Percentiles rank a stretch among this genome's conserved stretches.
Conservation (phyloP, 1,140 invertebrate species). For the Pseudomyrmex sp. region DNA sequence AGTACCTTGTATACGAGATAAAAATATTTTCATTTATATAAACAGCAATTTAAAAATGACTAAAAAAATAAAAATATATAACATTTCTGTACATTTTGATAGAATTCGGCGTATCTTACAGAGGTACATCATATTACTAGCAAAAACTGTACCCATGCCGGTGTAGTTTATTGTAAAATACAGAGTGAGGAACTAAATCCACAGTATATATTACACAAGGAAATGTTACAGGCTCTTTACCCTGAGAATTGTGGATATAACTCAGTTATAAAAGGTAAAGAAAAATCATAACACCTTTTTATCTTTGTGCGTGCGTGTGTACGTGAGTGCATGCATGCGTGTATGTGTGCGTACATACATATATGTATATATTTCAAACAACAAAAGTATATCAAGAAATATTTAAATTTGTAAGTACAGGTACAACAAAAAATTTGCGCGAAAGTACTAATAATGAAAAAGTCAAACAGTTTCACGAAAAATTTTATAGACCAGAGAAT, state of each 20-base stretch:
- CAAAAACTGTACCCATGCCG: too few relatives aligned
- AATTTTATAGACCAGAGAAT: constrained; percentile 97
- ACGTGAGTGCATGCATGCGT: too few relatives aligned
- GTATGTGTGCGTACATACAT: too few relatives aligned
- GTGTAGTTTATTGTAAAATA: constrained; percentile 92
- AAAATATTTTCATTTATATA: too few relatives aligned
- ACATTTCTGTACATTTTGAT: constrained; percentile 6
- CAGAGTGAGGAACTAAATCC: constrained; percentile 93
- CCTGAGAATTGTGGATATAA: constrained; percentile 93
- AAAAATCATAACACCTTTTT: not conserved
- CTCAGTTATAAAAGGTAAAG: constrained; percentile 92
- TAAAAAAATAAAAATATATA: too few relatives aligned
- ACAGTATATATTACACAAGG: constrained; percentile 88
- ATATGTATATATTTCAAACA: constrained; percentile 75
- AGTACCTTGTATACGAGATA: too few relatives aligned
- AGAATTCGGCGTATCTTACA: constrained; percentile 93
- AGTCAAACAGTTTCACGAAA: constrained; percentile 92
- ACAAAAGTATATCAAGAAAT: too few relatives aligned
- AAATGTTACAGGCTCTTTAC: constrained; percentile 90
- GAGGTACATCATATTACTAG: constrained; percentile 90
- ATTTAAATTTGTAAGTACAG: constrained; percentile 44
- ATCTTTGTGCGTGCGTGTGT: too few relatives aligned
- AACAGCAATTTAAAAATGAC: not conserved
- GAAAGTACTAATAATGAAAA: constrained; percentile 93
- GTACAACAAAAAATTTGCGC: constrained; percentile 91